Percentiles rank a stretch among this genome's conserved stretches.
Conservation (phyloP, 2,888 invertebrate genomes). For the Orthosia cruda region DNA sequence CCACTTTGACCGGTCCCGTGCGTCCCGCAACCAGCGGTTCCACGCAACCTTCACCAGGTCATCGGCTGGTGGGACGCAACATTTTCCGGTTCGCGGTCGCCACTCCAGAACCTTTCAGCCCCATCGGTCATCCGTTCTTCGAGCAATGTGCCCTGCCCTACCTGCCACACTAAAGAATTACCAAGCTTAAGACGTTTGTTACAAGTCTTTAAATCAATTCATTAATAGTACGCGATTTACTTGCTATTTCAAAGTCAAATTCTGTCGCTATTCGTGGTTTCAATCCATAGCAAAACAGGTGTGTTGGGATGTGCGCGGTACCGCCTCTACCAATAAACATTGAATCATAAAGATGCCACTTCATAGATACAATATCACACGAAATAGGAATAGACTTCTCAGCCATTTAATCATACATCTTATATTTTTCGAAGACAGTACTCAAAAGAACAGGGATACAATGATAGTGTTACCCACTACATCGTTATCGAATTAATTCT, state of each 20-base stretch:
- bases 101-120: no score
- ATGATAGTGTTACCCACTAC: neutral
- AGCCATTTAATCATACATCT: neutral
- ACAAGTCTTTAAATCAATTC: conserved; percentile 5
- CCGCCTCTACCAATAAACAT: conserved; percentile 24
- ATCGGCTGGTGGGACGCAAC: no score
- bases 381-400: neutral
- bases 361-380: neutral
- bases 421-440: neutral
- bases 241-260: conserved; percentile 24
- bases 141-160: no score
- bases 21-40: no score
- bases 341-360: conserved; percentile 20
- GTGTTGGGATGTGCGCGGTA: conserved; percentile 38
- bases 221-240: conserved; percentile 16
- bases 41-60: no score
- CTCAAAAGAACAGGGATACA: conserved; percentile 10
- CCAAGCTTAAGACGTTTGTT: neutral
- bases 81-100: no score
- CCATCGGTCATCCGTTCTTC: no score
- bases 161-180: no score
- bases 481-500: neutral
- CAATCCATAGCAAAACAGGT: conserved; percentile 19
- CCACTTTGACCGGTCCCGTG: no score
- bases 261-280: conserved; percentile 40